Percentiles rank a stretch among this genome's conserved stretches.
Evolutionary conservation across 2,888 invertebrate species (phyloP).

Genomic region (Rhopalosiphum nymphaeae): DNA sequence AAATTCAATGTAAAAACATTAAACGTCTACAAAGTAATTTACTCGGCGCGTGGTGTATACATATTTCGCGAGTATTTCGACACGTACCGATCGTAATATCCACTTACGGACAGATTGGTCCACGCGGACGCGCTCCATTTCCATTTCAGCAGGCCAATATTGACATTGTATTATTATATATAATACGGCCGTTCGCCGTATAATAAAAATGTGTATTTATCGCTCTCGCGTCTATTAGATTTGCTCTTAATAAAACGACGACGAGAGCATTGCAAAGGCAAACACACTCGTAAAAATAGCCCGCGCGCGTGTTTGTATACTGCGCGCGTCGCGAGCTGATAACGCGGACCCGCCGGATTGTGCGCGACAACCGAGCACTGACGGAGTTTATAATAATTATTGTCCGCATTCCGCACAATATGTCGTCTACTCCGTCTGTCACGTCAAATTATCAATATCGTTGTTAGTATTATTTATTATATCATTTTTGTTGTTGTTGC

Average conservation of each 20-base stretch:
- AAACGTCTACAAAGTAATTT: background rate
- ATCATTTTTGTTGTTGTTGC: background rate
- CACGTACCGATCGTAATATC: slow-evolving; percentile 34
- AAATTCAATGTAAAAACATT: background rate
- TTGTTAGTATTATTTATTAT: too few species aligned
- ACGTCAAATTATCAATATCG: background rate
- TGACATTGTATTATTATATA: slow-evolving; percentile 29
- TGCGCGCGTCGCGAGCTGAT: background rate
- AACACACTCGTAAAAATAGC: slow-evolving; percentile 45
- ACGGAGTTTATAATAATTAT: background rate
- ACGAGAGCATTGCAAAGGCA: slow-evolving; percentile 13
- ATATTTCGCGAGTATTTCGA: background rate
- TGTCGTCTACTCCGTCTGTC: background rate
- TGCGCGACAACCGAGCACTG: background rate
- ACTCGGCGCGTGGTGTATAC: background rate
- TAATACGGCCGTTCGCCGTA: background rate
- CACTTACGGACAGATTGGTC: background rate
- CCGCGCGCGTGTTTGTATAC: background rate
- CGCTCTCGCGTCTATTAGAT: slow-evolving; percentile 5
- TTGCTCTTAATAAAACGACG: slow-evolving; percentile 10
- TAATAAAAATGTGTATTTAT: slow-evolving; percentile 53
- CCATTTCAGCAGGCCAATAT: slow-evolving; percentile 21
- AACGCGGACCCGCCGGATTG: background rate
- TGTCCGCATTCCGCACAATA: background rate
- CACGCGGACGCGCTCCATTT: background rate